phyloP scores from a whole-genome alignment of 2,113 vertebrate genomes.

The Fukomys damarensis region DNA sequence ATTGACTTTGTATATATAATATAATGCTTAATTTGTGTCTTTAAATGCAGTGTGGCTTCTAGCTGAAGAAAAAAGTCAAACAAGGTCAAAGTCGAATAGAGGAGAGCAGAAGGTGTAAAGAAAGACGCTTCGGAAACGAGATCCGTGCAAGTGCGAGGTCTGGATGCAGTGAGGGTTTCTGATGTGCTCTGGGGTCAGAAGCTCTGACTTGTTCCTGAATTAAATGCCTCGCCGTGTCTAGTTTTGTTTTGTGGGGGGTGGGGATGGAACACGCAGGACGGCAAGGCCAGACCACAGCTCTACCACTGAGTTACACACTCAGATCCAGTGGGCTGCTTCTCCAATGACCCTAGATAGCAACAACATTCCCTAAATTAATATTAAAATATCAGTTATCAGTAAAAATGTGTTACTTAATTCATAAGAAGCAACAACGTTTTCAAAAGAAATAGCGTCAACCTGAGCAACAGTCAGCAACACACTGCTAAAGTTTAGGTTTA shows the following conservation, averaged over 20 bases:
- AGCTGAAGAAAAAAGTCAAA: not conserved
- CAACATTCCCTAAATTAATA: not conserved
- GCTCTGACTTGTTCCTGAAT: not conserved
- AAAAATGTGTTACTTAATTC: not conserved
- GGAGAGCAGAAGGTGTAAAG: rapidly evolving
- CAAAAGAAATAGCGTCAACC: not conserved
- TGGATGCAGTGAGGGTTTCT: not conserved
- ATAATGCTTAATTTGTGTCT: not conserved
- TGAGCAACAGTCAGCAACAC: not conserved
- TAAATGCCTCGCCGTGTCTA: too few species aligned
- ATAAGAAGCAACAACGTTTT: not conserved
- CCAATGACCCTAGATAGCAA: not conserved
- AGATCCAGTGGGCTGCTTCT: not conserved
- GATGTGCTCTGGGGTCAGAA: not conserved
- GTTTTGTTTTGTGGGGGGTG: not conserved
- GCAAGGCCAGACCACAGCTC: not conserved
- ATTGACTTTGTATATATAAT: not conserved
- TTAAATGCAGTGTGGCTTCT: not conserved
- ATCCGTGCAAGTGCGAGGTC: too few species aligned
- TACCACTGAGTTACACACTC: not conserved
- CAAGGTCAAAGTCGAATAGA: not conserved
- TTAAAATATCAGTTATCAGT: not conserved
- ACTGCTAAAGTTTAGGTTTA: not conserved
- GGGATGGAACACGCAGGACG: not conserved
- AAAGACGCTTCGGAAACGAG: not conserved